Evolutionary conservation across 2,888 invertebrate genomes (phyloP).

Genomic region (Noctua pronuba): DNA sequence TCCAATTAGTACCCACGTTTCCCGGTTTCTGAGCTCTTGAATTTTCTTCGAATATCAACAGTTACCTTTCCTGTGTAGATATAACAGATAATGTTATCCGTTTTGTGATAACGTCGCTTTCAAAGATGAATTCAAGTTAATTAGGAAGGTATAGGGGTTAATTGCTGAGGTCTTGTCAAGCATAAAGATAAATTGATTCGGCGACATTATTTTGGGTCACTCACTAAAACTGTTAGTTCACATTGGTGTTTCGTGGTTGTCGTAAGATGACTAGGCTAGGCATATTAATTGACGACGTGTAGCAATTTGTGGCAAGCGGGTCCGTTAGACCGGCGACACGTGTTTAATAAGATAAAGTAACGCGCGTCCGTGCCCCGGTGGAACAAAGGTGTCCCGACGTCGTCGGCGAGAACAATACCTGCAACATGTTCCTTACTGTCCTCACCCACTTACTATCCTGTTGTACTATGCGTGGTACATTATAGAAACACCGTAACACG

Average conservation of each 20-base stretch:
- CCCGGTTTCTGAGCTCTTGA: conserved; percentile 59
- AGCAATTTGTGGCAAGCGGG: conserved; percentile 83
- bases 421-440: conserved; percentile 73
- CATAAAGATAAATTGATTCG: conserved; percentile 70
- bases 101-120: conserved; percentile 69
- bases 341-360: conserved; percentile 87
- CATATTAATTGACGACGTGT: conserved; percentile 82
- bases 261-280: conserved; percentile 72
- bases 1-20: conserved; percentile 70
- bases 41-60: conserved; percentile 58
- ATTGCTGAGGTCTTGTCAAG: conserved; percentile 71
- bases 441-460: conserved; percentile 73
- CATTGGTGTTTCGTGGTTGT: conserved; percentile 69
- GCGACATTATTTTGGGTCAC: conserved; percentile 64
- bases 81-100: conserved; percentile 63
- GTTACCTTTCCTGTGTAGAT: conserved; percentile 44
- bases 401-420: conserved; percentile 79
- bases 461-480: conserved; percentile 65
- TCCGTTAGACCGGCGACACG: conserved; percentile 81
- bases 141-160: conserved; percentile 71
- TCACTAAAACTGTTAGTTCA: conserved; percentile 62
- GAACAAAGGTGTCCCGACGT: conserved; percentile 86
- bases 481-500: conserved; percentile 37
- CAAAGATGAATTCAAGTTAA: conserved; percentile 74
- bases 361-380: conserved; percentile 75